These are phyloP conservation scores for Adela reaumurella DNA, from an alignment of 2,888 invertebrate species.

Conservation along the genomic window DNA sequence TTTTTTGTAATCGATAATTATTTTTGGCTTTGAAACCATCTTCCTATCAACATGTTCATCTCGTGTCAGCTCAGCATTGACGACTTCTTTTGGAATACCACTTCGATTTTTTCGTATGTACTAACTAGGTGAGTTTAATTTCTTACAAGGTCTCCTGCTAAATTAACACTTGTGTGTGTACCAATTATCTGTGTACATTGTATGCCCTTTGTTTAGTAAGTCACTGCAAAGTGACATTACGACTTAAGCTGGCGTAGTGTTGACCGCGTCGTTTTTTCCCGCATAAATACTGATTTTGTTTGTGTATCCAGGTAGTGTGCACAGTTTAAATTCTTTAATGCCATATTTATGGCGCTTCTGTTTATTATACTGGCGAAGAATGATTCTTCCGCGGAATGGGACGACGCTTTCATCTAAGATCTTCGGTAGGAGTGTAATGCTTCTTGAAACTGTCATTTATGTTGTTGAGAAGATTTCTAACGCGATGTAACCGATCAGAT, in stretches of 20 bases:
- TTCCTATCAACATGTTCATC: constrained; percentile 12
- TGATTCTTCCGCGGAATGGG: constrained; percentile 17
- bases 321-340: constrained; percentile 20
- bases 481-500: constrained; percentile 14
- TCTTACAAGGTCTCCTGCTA: no score
- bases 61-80: constrained; percentile 13
- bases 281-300: no score
- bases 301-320: constrained; percentile 16
- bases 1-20: constrained; percentile 15
- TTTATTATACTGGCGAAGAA: constrained; percentile 17
- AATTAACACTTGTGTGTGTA: no score
- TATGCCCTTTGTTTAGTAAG: no score
- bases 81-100: constrained; percentile 10
- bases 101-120: constrained; percentile 8
- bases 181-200: no score
- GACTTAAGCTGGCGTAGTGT: no score
- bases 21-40: constrained; percentile 4
- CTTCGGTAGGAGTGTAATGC: constrained; percentile 14
- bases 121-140: no score
- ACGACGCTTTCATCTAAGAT: constrained; percentile 18
- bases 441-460: constrained; percentile 16
- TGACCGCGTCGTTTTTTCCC: no score
- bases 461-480: constrained; percentile 13
- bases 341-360: constrained; percentile 17
- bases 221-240: no score